A percentile compares a stretch with the other conserved stretches of the same genome.
Conservation (phyloP, 2,797 vertebrate genomes). For the Heterohyrax brucei region DNA sequence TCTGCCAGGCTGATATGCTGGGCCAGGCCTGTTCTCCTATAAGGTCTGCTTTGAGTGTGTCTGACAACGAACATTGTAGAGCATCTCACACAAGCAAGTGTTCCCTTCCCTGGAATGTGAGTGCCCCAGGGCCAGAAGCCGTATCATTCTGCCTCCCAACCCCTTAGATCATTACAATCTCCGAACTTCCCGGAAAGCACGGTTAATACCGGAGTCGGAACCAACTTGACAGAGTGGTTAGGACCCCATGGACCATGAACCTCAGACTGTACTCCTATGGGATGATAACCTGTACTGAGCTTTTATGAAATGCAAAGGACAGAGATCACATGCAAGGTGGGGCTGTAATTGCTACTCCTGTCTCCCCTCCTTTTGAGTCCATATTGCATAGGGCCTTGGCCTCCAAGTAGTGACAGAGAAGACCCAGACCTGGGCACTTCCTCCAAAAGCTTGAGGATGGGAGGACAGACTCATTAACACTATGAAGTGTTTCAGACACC, state of each 20-base stretch:
- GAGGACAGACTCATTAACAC: neutral
- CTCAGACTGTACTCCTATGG: neutral
- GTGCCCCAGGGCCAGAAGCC: neutral
- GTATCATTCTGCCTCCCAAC: neutral
- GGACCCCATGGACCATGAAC: neutral
- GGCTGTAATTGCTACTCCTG: neutral
- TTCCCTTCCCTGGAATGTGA: constrained; percentile 10
- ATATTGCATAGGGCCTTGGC: neutral
- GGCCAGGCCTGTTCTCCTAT: neutral
- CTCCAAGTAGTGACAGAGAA: constrained; percentile 10
- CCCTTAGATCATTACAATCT: neutral
- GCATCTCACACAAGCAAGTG: neutral
- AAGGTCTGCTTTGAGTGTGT: neutral
- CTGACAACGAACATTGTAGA: constrained; percentile 3
- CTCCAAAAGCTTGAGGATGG: neutral
- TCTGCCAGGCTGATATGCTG: neutral
- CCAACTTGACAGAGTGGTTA: neutral
- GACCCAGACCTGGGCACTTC: neutral
- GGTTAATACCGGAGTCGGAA: neutral
- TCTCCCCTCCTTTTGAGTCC: neutral
- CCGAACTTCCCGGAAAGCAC: constrained; percentile 39
- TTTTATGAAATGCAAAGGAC: constrained; percentile 10
- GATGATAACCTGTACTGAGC: neutral
- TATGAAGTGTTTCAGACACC: constrained; percentile 21
- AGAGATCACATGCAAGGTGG: neutral